phyloP scores from a whole-genome alignment of 2,113 vertebrate species.

The Limnothrissa miodon region DNA sequence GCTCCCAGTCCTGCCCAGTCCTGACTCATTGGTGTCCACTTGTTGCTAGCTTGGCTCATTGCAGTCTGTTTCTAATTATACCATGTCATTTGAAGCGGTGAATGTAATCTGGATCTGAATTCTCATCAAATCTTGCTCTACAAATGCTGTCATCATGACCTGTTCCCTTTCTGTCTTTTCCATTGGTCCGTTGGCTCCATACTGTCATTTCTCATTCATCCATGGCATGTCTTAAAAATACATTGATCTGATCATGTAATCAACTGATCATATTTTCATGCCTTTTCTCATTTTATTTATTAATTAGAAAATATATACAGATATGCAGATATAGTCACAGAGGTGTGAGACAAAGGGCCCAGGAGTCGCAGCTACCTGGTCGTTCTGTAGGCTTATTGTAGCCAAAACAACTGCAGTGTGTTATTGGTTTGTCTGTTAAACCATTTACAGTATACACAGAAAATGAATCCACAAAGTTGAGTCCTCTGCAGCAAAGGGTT shows the following conservation, averaged over 20 bases:
- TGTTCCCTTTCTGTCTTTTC: background rate
- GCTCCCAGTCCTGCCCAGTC: conserved; percentile 6
- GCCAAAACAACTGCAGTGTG: no score
- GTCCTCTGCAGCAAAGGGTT: background rate
- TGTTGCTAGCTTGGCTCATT: background rate
- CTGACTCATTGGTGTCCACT: background rate
- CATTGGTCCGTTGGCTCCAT: background rate
- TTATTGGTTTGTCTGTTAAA: no score
- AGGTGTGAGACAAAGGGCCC: no score
- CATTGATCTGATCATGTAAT: no score
- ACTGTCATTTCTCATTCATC: background rate
- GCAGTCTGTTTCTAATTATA: conserved; percentile 4
- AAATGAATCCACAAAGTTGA: background rate
- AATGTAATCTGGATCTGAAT: background rate
- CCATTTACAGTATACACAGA: no score
- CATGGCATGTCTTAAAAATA: background rate
- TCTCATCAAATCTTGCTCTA: background rate
- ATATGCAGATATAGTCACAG: no score
- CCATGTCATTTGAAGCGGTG: background rate
- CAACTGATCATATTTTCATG: background rate
- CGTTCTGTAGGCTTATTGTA: no score
- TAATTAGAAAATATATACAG: no score
- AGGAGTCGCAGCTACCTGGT: no score
- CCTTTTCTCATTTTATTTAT: no score
- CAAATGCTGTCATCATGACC: conserved; percentile 18